Evolutionary conservation across 2,888 invertebrate genomes (phyloP).

Genomic region (Lycocerus yunnanus): DNA sequence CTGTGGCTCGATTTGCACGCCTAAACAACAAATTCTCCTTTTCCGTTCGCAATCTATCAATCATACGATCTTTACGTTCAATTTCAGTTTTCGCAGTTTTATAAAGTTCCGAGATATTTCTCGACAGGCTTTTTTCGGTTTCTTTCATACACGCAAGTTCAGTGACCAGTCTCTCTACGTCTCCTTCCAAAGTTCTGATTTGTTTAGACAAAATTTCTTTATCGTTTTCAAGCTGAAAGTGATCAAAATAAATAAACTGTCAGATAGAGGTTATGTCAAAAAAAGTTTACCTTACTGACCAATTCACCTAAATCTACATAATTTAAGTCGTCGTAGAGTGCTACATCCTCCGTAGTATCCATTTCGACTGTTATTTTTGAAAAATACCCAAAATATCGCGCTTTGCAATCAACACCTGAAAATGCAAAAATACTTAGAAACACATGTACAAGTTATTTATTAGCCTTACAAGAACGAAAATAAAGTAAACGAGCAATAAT

Average conservation of each 20-base stretch:
- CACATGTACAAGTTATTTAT: background rate
- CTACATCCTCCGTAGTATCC: constrained; percentile 42
- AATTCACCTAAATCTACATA: constrained; percentile 42
- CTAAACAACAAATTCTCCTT: constrained; percentile 50
- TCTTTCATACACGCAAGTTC: constrained; percentile 44
- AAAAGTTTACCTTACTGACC: constrained; percentile 39
- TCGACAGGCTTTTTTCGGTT: constrained; percentile 48
- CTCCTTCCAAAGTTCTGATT: constrained; percentile 42
- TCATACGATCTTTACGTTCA: constrained; percentile 56
- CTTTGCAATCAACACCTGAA: background rate
- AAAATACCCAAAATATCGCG: background rate
- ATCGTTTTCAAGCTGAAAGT: constrained; percentile 46
- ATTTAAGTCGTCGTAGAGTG: constrained; percentile 54
- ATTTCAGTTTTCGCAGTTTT: constrained; percentile 59
- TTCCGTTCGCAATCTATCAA: constrained; percentile 53
- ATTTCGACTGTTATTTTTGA: constrained; percentile 9
- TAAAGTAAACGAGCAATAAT: background rate
- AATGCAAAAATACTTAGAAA: background rate
- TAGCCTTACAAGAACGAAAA: background rate
- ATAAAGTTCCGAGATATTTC: constrained; percentile 56
- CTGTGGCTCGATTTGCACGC: constrained; percentile 27
- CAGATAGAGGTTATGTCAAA: background rate
- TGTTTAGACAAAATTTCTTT: constrained; percentile 31
- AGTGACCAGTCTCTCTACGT: constrained; percentile 41
- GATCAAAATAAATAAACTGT: background rate